These are phyloP conservation scores for Clivina fossor DNA, from an alignment of 2,888 invertebrate species.

Conservation along the genomic window DNA sequence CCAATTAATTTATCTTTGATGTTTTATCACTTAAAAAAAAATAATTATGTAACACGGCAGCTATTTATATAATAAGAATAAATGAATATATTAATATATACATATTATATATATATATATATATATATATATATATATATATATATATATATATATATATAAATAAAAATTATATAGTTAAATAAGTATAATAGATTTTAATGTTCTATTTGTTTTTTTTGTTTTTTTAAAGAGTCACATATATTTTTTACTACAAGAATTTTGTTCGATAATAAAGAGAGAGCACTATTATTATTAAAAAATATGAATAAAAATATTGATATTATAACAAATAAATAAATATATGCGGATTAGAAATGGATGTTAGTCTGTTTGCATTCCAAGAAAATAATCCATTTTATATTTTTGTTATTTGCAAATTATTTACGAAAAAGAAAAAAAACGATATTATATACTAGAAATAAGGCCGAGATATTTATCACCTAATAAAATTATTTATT, in stretches of 20 bases:
- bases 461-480: no score
- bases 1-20: slow-evolving; percentile 28
- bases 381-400: slow-evolving; percentile 3
- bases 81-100: slow-evolving; percentile 32
- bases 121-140: no score
- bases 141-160: slow-evolving; percentile 10
- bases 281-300: slow-evolving; percentile 27
- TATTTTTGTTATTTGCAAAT: no score
- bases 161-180: slow-evolving; percentile 22
- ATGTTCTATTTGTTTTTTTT: slow-evolving; percentile 29
- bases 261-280: slow-evolving; percentile 28
- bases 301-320: slow-evolving; percentile 8
- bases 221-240: slow-evolving; percentile 33
- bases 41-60: slow-evolving; percentile 28
- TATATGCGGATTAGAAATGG: neutral
- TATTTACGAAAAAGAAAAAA: no score
- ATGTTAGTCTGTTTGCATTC: slow-evolving; percentile 14
- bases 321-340: neutral
- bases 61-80: slow-evolving; percentile 32
- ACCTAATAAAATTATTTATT: no score
- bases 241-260: slow-evolving; percentile 30
- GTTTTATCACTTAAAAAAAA: slow-evolving; percentile 16
- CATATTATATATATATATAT: slow-evolving; percentile 28
- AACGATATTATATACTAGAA: no score
- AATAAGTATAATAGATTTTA: slow-evolving; percentile 15